These are phyloP conservation scores for Zonitis immaculata DNA, from an alignment of 2,888 invertebrate species.

Conservation along the genomic window DNA sequence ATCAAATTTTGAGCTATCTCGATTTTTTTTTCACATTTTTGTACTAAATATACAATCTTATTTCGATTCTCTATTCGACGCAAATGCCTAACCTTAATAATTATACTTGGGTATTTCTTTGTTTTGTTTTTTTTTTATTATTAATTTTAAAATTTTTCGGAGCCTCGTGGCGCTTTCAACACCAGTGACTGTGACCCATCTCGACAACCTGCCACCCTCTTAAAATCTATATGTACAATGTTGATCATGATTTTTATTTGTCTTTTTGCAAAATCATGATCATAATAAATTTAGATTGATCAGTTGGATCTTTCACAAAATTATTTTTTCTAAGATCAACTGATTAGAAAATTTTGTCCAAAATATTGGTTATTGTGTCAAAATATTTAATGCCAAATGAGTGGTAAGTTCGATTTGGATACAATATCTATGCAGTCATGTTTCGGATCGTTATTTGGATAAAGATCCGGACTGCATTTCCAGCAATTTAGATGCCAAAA, in stretches of 20 bases:
- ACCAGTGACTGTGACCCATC: constrained; percentile 48
- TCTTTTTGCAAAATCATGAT: too few relatives aligned
- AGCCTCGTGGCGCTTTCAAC: constrained; percentile 46
- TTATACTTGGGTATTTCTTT: constrained; percentile 33
- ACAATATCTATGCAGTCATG: constrained; percentile 44
- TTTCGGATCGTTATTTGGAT: not conserved
- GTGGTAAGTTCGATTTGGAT: constrained; percentile 45
- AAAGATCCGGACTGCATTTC: not conserved
- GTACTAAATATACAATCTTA: constrained; percentile 51
- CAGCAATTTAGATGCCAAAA: not conserved
- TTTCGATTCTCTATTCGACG: constrained; percentile 50
- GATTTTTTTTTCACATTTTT: constrained; percentile 45
- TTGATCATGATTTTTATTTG: not conserved
- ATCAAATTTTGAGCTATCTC: constrained; percentile 52
- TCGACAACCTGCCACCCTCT: constrained; percentile 47
- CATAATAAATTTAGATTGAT: not conserved
- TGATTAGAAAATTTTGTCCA: constrained; percentile 42
- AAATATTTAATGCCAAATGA: constrained; percentile 43
- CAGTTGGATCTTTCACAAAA: not conserved
- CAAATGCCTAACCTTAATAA: constrained; percentile 48
- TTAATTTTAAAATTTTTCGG: constrained; percentile 24
- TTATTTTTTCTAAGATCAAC: constrained; percentile 5
- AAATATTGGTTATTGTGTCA: constrained; percentile 31
- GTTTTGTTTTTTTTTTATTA: not conserved
- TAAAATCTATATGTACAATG: constrained; percentile 7